Evolutionary conservation across 1,140 invertebrate species (phyloP).

Genomic region (Theocolax elegans): DNA sequence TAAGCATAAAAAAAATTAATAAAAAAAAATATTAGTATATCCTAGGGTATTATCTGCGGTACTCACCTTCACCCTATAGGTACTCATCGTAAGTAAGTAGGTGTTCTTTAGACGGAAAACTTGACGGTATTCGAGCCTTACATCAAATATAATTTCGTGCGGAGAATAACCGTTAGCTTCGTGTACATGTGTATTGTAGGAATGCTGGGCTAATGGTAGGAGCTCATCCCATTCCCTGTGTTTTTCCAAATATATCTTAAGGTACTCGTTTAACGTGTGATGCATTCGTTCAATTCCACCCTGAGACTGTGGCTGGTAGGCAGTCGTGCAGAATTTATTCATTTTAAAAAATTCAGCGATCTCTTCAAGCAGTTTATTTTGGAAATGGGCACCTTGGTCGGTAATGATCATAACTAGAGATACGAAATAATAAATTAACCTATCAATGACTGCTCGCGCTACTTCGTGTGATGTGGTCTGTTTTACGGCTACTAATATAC

Average conservation of each 20-base stretch:
- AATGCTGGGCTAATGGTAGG: conserved; percentile 43
- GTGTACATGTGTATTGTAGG: conserved; percentile 46
- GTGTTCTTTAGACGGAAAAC: not conserved
- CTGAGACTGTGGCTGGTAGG: conserved; percentile 59
- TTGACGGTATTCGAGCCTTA: not conserved
- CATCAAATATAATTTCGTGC: conserved; percentile 26
- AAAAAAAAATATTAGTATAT: no score
- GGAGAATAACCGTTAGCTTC: conserved; percentile 46
- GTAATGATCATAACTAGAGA: conserved; percentile 47
- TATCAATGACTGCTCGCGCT: not conserved
- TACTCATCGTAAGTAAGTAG: no score
- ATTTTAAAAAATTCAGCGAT: conserved; percentile 47
- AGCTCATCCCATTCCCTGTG: conserved; percentile 56
- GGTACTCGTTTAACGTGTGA: conserved; percentile 46
- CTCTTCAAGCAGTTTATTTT: conserved; percentile 42
- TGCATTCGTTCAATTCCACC: conserved; percentile 58
- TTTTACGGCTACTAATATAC: no score
- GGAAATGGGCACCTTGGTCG: conserved; percentile 51
- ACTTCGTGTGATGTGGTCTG: not conserved
- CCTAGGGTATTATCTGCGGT: no score
- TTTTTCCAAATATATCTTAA: conserved; percentile 45
- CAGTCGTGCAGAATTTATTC: conserved; percentile 51
- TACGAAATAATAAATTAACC: conserved; percentile 46
- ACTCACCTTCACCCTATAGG: no score
- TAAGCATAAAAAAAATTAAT: no score